Percentiles rank a stretch among this genome's conserved stretches.
phyloP scores from a whole-genome alignment of 1,140 invertebrate species.

The Drosophila nebulosa region DNA sequence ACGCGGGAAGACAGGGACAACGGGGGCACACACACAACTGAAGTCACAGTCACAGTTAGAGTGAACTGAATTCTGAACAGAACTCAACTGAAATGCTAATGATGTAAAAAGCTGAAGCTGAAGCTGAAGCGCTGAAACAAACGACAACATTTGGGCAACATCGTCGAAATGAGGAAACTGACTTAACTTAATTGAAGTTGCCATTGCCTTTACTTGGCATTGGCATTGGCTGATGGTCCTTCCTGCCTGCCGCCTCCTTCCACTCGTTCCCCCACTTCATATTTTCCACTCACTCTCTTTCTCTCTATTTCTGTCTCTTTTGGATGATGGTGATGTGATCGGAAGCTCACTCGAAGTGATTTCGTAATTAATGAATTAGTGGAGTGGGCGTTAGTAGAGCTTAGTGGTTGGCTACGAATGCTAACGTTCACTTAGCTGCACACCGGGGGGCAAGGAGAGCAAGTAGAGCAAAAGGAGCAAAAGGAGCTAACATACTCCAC shows the following conservation, averaged over 20 bases:
- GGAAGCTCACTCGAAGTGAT: constrained; percentile 71
- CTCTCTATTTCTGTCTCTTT: constrained; percentile 17
- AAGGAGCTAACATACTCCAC: background rate
- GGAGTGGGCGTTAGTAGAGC: constrained; percentile 44
- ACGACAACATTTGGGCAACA: constrained; percentile 65
- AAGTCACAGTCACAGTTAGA: constrained; percentile 17
- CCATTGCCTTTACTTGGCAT: constrained; percentile 38
- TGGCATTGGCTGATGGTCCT: constrained; percentile 2
- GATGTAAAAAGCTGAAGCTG: constrained; percentile 71
- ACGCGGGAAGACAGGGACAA: constrained; percentile 9
- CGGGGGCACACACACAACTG: constrained; percentile 23
- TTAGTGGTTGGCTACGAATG: constrained; percentile 58
- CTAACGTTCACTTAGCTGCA: constrained; percentile 10
- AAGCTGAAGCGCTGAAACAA: constrained; percentile 72
- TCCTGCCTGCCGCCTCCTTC: background rate
- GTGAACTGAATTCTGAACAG: constrained; percentile 14
- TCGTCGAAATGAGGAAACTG: constrained; percentile 72
- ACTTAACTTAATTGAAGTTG: constrained; percentile 80
- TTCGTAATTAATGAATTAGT: constrained; percentile 74
- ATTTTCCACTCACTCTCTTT: background rate
- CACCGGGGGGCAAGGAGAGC: no score
- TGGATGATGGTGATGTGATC: constrained; percentile 51
- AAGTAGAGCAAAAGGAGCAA: background rate
- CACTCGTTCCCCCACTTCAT: background rate
- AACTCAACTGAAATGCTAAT: constrained; percentile 68